A percentile compares a stretch with the other conserved stretches of the same genome.
phyloP scores from a whole-genome alignment of 1,140 invertebrate genomes.

The Xylocopa sonorina region DNA sequence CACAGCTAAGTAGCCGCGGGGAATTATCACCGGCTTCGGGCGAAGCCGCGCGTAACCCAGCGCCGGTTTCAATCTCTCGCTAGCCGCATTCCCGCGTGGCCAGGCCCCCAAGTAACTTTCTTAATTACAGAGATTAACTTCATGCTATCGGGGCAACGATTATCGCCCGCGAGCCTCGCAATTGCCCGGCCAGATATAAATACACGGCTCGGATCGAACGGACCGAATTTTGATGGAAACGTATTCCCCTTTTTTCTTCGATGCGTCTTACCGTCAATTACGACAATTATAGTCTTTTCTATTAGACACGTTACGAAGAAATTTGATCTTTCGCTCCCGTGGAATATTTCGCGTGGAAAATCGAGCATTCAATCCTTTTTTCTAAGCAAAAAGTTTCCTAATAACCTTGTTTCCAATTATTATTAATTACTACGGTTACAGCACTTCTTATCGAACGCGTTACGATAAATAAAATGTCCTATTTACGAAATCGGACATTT shows the following conservation, averaged over 20 bases:
- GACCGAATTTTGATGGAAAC: constrained; percentile 40
- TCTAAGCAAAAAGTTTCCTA: too few relatives aligned
- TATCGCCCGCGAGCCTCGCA: constrained; percentile 72
- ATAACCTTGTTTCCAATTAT: too few relatives aligned
- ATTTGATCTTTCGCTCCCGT: not conserved
- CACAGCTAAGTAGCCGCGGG: constrained; percentile 77
- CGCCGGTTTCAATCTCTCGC: constrained; percentile 56
- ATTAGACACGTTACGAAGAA: not conserved
- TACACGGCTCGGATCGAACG: constrained; percentile 16
- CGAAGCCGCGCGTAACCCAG: constrained; percentile 36
- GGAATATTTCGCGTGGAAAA: too few relatives aligned
- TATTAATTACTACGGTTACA: not conserved
- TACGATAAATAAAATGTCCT: not conserved
- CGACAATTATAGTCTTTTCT: not conserved
- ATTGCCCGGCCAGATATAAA: constrained; percentile 55
- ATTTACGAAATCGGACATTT: not conserved
- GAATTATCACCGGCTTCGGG: constrained; percentile 75
- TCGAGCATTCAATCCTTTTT: too few relatives aligned
- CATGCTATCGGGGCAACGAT: constrained; percentile 78
- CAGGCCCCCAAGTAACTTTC: constrained; percentile 78
- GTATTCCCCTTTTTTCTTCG: not conserved
- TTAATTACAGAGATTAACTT: constrained; percentile 81
- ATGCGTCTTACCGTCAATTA: constrained; percentile 5
- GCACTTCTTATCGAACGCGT: not conserved
- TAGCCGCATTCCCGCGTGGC: constrained; percentile 74